Percentiles rank a stretch among this genome's conserved stretches.
phyloP scores from a whole-genome alignment of 2,113 vertebrate species.

The Microcebus murinus region DNA sequence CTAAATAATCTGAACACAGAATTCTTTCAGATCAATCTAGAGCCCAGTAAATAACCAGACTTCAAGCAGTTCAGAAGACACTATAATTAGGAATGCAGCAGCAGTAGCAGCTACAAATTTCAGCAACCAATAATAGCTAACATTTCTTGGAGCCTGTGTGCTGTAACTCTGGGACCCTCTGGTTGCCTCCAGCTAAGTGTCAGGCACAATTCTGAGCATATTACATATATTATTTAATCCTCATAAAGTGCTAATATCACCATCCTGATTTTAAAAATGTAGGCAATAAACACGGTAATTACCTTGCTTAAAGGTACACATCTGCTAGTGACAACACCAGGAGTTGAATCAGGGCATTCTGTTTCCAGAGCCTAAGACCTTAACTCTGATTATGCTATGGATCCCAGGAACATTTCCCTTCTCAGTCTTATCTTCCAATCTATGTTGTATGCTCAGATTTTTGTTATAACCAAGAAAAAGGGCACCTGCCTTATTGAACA shows the following conservation, averaged over 20 bases:
- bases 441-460: not conserved
- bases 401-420: not conserved
- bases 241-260: not conserved
- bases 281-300: constrained; percentile 1
- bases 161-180: not conserved
- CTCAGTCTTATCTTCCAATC: not conserved
- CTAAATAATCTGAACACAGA: not conserved
- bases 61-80: constrained; percentile 21
- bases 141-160: not conserved
- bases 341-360: not conserved
- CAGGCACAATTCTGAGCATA: not conserved
- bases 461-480: not conserved
- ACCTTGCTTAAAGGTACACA: not conserved
- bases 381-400: not conserved
- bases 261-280: not conserved
- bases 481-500: not conserved
- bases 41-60: not conserved
- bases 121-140: not conserved
- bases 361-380: not conserved
- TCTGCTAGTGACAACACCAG: not conserved
- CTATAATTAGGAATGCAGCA: not conserved
- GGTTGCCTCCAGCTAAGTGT: not conserved
- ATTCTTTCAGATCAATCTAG: not conserved
- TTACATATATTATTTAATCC: not conserved
- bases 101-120: not conserved